Base-by-base conservation (phyloP, 2,888 invertebrate genomes). In the Cataglyphis albicans region DNA sequence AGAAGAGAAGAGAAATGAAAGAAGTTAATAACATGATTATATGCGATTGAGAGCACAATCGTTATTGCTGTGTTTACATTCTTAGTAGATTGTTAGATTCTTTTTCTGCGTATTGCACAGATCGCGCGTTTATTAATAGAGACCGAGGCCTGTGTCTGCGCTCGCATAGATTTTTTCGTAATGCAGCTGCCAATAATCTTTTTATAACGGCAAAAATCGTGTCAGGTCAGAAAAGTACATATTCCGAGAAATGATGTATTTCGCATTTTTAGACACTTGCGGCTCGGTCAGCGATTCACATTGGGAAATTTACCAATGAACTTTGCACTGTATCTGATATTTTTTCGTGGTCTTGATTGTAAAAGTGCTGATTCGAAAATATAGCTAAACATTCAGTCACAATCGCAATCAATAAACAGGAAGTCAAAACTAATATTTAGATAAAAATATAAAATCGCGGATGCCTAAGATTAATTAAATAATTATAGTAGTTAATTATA, bases 41-140 rank as follows among this genome's bases (percentile, higher is more conserved):
- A 52, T 57, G 82, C 80, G 76, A 12, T 87, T 86, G 85, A 76
- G 82, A 83, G 65, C 75, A 25, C 78, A 82, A 87, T 88, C 82
- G 82, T 84, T 84, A 85, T 85, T 82, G 84, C 75, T 21, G 75
- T 64, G 80, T 89, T 86, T 87, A 84, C 7, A 52, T 85, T 89
- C 86, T 59, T 48, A 76, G 72, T 61, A 67, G 68, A 81, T 61
- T 74, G 74, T 76, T 80, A 67, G 55, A 0, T 64, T 12, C 18
- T 21, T 85, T 86, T 83, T 84, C 73, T 12, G 78, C 74, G 32
- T 76, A 75, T 21, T 63, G 15, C 63, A n/a, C 52, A 52, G 68
- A 25, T 21, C 64, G 70, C 78, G 74, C 86, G 52, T n/a, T n/a
- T 52, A 88, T 88, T 88, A 86, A 86, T 88, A 84, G 81, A 52